Evolutionary conservation across 2,113 vertebrate species (phyloP).

Genomic region (Rhinopomastus cyanomelas): DNA sequence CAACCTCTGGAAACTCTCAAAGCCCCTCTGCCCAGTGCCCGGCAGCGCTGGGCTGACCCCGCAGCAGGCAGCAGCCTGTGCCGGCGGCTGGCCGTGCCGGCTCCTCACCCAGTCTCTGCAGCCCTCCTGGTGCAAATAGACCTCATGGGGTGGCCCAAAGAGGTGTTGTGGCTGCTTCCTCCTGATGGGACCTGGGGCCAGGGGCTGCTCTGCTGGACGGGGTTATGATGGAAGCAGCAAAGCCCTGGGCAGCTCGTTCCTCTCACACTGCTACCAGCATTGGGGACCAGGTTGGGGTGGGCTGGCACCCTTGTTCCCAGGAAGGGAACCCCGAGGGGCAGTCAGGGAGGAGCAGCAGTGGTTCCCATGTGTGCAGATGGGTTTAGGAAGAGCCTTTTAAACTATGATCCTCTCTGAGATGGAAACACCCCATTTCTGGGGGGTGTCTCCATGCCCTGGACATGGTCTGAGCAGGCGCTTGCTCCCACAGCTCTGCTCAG

Average conservation of each 20-base stretch:
- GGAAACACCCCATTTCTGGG: not conserved
- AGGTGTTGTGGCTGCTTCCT: not conserved
- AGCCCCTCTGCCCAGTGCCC: not conserved
- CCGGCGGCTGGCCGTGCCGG: not conserved
- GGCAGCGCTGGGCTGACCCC: not conserved
- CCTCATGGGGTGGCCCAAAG: not conserved
- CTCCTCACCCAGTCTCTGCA: not conserved
- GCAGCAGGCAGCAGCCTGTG: not conserved
- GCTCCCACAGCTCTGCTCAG: not conserved
- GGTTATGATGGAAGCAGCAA: not conserved
- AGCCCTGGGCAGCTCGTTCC: fast-evolving
- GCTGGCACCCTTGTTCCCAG: too few species aligned
- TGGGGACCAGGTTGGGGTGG: fast-evolving
- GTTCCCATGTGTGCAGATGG: fast-evolving
- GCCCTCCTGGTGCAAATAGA: not conserved
- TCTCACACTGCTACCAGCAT: fast-evolving
- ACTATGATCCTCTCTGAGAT: fast-evolving
- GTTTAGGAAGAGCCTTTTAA: not conserved
- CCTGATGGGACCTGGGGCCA: fast-evolving
- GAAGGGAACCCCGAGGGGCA: not conserved
- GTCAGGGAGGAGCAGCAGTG: not conserved
- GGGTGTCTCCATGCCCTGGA: not conserved
- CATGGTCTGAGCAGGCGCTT: not conserved
- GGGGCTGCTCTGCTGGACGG: not conserved
- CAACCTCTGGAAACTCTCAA: not conserved